Base-by-base conservation (phyloP, 1,140 invertebrate species). In the Drosophila ananassae region DNA sequence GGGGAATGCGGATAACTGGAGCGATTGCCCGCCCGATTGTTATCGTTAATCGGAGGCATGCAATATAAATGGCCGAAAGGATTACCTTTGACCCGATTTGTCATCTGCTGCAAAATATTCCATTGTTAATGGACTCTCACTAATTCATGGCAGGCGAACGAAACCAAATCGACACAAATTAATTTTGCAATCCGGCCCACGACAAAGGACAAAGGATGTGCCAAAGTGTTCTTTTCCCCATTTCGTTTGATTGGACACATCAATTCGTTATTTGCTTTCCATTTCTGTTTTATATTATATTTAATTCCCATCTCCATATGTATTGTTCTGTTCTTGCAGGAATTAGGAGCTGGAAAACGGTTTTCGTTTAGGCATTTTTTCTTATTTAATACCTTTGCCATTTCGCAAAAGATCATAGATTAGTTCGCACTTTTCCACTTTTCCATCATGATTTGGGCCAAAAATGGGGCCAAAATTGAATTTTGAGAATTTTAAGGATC, bases 141-240 rank as follows among this genome's bases (percentile, higher is more conserved):
- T 68, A 46, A 67, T 68, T 69, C 66, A 69, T 56, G 28, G 25
- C 34, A 37, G 25, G 24, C 41, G 30, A 68, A 67, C 28, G 51
- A 69, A 68, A 69, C 54, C 66, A 69, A 69, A 56, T 69, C 66
- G 51, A 69, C 53, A 30, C 50, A 48, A 69, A 68, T 56, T 55
- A 69, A 56, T 69, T 48, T 44, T 21, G 41, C 41, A 17, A 21
- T 21, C 41, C 12, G 10, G 34, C 34, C 34, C 32, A 32, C 8
- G 9, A 37, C 34, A 37, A 12, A 37, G 34, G 9, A 2, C 34
- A 37, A 37, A 37, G 34, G 34, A 37, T 37, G 12, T 12, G 10
- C 10, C 34, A 37, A 37, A 37, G 12, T 37, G 34, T 37, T 12
- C 34, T 37, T 37, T 37, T 37, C 12, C 34, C 34, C 34, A 37